Conservation (phyloP, 2,888 invertebrate species). For the Eupeodes luniger region DNA sequence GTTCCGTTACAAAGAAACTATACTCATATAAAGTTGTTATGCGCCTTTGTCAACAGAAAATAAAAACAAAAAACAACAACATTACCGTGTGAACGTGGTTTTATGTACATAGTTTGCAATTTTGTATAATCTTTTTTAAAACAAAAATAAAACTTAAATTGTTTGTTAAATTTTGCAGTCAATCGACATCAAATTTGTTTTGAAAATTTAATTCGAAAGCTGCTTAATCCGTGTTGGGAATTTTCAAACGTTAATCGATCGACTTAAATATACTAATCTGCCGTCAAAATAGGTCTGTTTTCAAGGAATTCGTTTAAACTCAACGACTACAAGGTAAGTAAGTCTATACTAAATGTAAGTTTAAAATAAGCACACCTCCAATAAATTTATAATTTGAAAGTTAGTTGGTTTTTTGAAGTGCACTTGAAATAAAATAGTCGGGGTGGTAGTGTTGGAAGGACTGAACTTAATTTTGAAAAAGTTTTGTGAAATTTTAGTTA, state of each 20-base stretch:
- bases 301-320: slow-evolving; percentile 84
- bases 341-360: neutral
- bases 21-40: slow-evolving; percentile 27
- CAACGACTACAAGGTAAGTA: slow-evolving; percentile 81
- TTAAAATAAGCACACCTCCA: neutral
- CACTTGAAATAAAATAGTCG: neutral
- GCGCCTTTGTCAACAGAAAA: slow-evolving; percentile 27
- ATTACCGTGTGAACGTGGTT: slow-evolving; percentile 12
- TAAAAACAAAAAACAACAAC: neutral
- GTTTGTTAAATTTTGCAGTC: slow-evolving; percentile 61
- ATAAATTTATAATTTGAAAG: neutral
- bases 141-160: slow-evolving; percentile 7
- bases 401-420: neutral
- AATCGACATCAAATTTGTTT: neutral
- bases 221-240: slow-evolving; percentile 35
- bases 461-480: neutral
- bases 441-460: neutral
- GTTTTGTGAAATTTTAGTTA: too few relatives aligned
- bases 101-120: slow-evolving; percentile 31
- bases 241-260: slow-evolving; percentile 50
- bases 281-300: slow-evolving; percentile 84
- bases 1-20: slow-evolving; percentile 5
- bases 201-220: neutral
- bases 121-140: slow-evolving; percentile 10
- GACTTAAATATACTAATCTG: slow-evolving; percentile 71